Base-by-base conservation (phyloP, 1,140 invertebrate genomes). In the Melanaphis sacchari region DNA sequence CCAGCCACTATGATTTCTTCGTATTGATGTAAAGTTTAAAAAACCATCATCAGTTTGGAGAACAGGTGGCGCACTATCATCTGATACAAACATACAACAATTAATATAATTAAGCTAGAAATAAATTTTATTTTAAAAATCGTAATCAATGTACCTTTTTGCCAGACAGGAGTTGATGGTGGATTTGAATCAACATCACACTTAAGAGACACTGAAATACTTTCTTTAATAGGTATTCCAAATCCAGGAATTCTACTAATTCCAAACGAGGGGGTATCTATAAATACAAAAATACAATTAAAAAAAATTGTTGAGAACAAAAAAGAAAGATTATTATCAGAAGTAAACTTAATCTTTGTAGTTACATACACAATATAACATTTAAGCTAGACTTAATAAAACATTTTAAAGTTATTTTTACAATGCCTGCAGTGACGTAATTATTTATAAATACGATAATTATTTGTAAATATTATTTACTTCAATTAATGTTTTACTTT, bases 151-250 rank as follows among this genome's bases (percentile, higher is more conserved):
- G 96, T 95, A 97, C 97, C 95, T 95, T 97, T 96, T 94, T 98
- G 96, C 98, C 98, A 99, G 94, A 97, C 96, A 41, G 98, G 97
- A n/a, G 96, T 96, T n/a, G 97, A 97, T 54, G 97, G 96, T 54
- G 98, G 98, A 96, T 98, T 98, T 94, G 98, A 97, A 95, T 98
- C 98, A 93, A 98, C 97, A 94, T 98, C 98, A 95, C 98, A 99
- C 95, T 98, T 97, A 92, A 99, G 95, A 81, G 97, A 98, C 94
- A 98, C 97, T 52, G 97, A 96, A 95, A 98, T 97, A 81, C 98
- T 97, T 95, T 98, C 98, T 81, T 96, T 95, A 94, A 99, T 96
- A 24, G 97, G 97, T 95, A 98, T 97, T 40, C 98, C 98, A 95
- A 98, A 99, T 59, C 97, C 98, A 88, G 98, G 98, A 95, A 97